Base-by-base conservation (phyloP, 1,140 invertebrate species). In the Diploscapter pachys region DNA sequence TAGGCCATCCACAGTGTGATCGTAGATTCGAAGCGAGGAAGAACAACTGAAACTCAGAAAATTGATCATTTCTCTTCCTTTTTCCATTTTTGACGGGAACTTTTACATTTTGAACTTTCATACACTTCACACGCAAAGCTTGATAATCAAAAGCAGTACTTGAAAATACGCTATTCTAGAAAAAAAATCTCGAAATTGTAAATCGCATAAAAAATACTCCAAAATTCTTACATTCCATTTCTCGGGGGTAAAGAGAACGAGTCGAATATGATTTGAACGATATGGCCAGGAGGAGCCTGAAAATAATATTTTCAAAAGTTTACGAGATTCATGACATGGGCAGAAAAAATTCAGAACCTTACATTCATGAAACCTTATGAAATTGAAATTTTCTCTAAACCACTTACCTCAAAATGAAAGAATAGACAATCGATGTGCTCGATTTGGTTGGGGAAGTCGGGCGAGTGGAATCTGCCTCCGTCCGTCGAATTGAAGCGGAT, bases 211-310 rank as follows among this genome's bases (percentile, higher is more conserved):
- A 6, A 4, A 8, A 8, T 59, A 11, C 51, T 31, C 51, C 31
- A 11, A 5, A 50, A 53, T 4, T 49, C 63, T 73, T 69, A 74
- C 73, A 64, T 67, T 68, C 63, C 73, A 49, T 57, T 74, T 66
- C 73, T 3, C 11, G 65, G 65, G 4, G 73, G 73, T 8, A 74
- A 11, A 51, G 68, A 67, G 11, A 74, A 74, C 8, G 64, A 65
- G 63, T 74, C 63, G 48, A 74, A 74, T 11, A 64, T 68, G 11
- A 74, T n/a, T 48, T 64, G 73, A 53, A 74, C 56, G 6, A 63
- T 64, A 61, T 74, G 73, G 49, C 70, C 73, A 6, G 73, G 73
- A 55, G 73, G 73, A 4, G 73, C 73, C 61, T 70, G 55, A 13
- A 70, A 54, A 3, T n/a, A 54, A n/a, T 4, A 53, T 6, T 67